Conservation (phyloP, 2,888 invertebrate genomes). For the Synanthedon formicaeformis region DNA sequence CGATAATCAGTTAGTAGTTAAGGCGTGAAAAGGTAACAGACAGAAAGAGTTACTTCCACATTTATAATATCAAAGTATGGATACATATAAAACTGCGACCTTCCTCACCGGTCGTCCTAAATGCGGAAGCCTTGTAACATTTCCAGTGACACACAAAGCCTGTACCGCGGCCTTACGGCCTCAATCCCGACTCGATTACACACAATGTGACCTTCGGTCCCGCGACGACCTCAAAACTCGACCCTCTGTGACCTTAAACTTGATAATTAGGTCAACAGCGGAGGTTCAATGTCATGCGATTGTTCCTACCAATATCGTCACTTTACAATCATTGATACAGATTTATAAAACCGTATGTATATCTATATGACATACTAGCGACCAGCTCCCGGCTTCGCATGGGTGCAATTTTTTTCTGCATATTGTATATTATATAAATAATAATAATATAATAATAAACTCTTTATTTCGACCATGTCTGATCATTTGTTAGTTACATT, state of each 20-base stretch:
- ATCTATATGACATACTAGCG: no score
- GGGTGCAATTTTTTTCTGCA: no score
- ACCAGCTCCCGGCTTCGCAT: no score
- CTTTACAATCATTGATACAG: background rate
- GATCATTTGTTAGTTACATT: no score
- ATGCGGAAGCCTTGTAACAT: slow-evolving; percentile 4
- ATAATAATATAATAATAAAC: no score
- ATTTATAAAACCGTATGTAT: no score
- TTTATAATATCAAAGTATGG: no score
- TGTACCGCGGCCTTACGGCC: background rate
- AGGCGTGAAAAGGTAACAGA: no score
- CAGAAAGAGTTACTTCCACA: no score
- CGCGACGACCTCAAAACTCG: slow-evolving; percentile 1
- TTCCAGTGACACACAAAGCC: background rate
- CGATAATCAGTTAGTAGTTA: no score
- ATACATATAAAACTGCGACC: background rate
- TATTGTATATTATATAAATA: no score
- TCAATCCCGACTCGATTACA: slow-evolving; percentile 1
- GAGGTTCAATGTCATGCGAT: background rate
- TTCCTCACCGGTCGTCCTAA: background rate
- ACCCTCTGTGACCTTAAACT: slow-evolving; percentile 1
- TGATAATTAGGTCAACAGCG: background rate
- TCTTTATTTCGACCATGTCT: no score
- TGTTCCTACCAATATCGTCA: background rate
- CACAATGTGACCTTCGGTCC: slow-evolving; percentile 5